phyloP scores from a whole-genome alignment of 2,797 vertebrate species.

The Typhlichthys subterraneus region DNA sequence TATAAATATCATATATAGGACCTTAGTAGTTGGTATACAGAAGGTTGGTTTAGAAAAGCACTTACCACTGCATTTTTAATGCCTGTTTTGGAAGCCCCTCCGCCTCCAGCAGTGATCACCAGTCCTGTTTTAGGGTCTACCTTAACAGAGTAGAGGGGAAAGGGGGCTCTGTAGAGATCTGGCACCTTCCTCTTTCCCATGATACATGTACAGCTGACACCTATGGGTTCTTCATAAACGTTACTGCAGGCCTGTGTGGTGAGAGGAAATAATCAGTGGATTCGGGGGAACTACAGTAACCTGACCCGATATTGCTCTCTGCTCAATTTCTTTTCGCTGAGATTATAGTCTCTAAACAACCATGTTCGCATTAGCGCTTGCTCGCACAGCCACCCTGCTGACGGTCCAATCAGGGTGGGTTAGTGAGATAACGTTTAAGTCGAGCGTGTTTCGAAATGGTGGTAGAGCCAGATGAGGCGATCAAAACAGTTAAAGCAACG shows the following conservation, averaged over 20 bases:
- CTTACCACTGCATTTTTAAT: constrained; percentile 93
- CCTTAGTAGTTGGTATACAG: background rate
- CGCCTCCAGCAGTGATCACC: constrained; percentile 89
- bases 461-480: too few relatives aligned
- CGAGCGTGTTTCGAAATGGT: too few relatives aligned
- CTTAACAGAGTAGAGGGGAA: constrained; percentile 88
- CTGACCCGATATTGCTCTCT: too few relatives aligned
- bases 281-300: too few relatives aligned
- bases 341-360: too few relatives aligned
- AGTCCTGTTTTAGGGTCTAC: constrained; percentile 81
- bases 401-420: too few relatives aligned
- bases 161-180: constrained; percentile 91
- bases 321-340: too few relatives aligned
- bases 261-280: background rate
- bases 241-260: constrained; percentile 27
- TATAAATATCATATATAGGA: too few relatives aligned
- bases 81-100: constrained; percentile 91
- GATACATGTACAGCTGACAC: constrained; percentile 14
- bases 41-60: background rate
- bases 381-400: too few relatives aligned
- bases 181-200: constrained; percentile 85
- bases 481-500: too few relatives aligned
- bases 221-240: constrained; percentile 37
- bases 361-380: too few relatives aligned
- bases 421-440: too few relatives aligned